A percentile compares a stretch with the other conserved stretches of the same genome.
These are phyloP conservation scores for Caenorhabditis macrosperma DNA, from an alignment of 2,888 invertebrate species.

Conservation along the genomic window DNA sequence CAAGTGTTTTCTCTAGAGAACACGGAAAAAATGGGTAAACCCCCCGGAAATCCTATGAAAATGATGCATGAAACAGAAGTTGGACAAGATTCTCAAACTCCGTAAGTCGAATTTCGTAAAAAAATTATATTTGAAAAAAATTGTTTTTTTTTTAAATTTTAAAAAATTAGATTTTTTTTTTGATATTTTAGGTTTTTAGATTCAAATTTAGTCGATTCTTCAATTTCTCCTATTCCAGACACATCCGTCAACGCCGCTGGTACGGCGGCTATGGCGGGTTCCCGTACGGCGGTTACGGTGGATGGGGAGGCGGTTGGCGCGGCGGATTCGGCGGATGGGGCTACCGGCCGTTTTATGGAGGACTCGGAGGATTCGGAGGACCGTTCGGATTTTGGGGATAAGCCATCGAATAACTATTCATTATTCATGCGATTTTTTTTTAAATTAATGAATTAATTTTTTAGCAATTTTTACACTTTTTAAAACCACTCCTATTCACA, in stretches of 20 bases:
- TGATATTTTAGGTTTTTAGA: too few relatives aligned
- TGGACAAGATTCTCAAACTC: too few relatives aligned
- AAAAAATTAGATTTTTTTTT: too few relatives aligned
- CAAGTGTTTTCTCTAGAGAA: background rate
- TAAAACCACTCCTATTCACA: too few relatives aligned
- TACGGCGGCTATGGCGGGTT: background rate
- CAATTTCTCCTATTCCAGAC: slow-evolving; percentile 5
- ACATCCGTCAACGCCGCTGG: slow-evolving; percentile 15
- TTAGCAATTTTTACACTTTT: too few relatives aligned
- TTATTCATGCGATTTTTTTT: background rate
- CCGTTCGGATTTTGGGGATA: slow-evolving; percentile 9
- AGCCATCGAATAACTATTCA: background rate
- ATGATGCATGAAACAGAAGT: background rate
- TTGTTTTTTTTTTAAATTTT: background rate
- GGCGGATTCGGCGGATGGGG: slow-evolving; percentile 16
- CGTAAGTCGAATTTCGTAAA: too few relatives aligned
- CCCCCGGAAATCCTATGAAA: background rate
- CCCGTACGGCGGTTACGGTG: slow-evolving; percentile 23
- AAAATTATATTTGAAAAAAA: background rate
- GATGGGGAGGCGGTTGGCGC: slow-evolving; percentile 11
- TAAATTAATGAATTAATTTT: too few relatives aligned
- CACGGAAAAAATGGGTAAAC: background rate
- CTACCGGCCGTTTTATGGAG: slow-evolving; percentile 5
- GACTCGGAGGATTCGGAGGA: background rate
- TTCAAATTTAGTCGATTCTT: too few relatives aligned